Percentiles rank a stretch among this genome's conserved stretches.
phyloP scores from a whole-genome alignment of 2,888 invertebrate species.

The Drosophila pegasa region DNA sequence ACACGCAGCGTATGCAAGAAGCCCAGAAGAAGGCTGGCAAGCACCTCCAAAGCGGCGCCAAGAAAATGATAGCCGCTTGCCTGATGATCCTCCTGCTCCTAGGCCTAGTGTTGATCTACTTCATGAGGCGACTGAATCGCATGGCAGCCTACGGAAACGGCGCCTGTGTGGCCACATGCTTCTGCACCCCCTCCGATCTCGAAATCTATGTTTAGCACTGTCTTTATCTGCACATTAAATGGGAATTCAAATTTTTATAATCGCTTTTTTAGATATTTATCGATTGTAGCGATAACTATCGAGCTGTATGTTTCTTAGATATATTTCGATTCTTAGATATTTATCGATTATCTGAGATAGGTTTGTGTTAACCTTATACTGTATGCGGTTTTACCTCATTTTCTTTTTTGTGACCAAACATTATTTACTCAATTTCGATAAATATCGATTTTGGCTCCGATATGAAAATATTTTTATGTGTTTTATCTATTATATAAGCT shows the following conservation, averaged over 20 bases:
- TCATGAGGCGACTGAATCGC: slow-evolving; percentile 54
- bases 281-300: not conserved
- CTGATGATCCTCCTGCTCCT: slow-evolving; percentile 43
- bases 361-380: not conserved
- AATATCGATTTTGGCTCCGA: not conserved
- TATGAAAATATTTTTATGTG: no score
- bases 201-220: slow-evolving; percentile 8
- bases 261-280: not conserved
- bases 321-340: not conserved
- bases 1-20: slow-evolving; percentile 38
- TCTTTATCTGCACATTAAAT: not conserved
- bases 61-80: slow-evolving; percentile 6
- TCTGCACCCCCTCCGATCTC: slow-evolving; percentile 59
- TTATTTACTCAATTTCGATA: not conserved
- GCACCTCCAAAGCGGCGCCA: not conserved
- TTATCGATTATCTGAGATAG: not conserved
- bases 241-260: not conserved
- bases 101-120: slow-evolving; percentile 30
- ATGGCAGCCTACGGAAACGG: slow-evolving; percentile 53
- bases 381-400: not conserved
- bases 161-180: slow-evolving; percentile 52
- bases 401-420: no score
- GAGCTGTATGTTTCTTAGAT: not conserved
- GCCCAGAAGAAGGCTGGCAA: not conserved
- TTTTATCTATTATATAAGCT: no score